These are phyloP conservation scores for Epinotia demarniana DNA, from an alignment of 2,888 invertebrate genomes.

Conservation along the genomic window DNA sequence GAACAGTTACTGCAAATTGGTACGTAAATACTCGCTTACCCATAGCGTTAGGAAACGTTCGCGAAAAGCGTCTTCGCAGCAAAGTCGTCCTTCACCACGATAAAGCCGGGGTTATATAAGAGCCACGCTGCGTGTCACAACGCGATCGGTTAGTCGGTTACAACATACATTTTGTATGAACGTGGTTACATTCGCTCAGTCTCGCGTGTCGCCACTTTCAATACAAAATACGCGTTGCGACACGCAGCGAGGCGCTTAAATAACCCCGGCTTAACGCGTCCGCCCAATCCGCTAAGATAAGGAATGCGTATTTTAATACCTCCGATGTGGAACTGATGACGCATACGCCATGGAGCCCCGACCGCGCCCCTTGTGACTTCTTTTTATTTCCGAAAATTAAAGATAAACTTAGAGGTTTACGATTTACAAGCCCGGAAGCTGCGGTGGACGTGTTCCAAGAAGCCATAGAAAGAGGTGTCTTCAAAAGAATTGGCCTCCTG, in stretches of 20 bases:
- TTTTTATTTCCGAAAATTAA: neutral
- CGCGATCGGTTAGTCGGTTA: too few species aligned
- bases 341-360: neutral
- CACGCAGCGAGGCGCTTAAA: too few species aligned
- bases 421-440: neutral
- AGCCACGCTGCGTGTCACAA: too few species aligned
- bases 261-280: too few species aligned
- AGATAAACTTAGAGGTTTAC: neutral
- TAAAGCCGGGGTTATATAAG: too few species aligned
- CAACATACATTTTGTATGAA: too few species aligned
- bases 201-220: too few species aligned
- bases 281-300: neutral
- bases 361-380: neutral
- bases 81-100: neutral
- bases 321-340: conserved; percentile 2
- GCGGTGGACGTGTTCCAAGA: neutral
- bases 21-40: neutral
- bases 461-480: neutral
- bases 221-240: too few species aligned
- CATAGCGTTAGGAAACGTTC: neutral
- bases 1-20: neutral
- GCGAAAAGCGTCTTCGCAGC: neutral
- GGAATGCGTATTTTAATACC: neutral
- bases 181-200: too few species aligned
- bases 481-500: neutral